phyloP scores from a whole-genome alignment of 2,113 vertebrate species.

The Halcyon senegalensis region DNA sequence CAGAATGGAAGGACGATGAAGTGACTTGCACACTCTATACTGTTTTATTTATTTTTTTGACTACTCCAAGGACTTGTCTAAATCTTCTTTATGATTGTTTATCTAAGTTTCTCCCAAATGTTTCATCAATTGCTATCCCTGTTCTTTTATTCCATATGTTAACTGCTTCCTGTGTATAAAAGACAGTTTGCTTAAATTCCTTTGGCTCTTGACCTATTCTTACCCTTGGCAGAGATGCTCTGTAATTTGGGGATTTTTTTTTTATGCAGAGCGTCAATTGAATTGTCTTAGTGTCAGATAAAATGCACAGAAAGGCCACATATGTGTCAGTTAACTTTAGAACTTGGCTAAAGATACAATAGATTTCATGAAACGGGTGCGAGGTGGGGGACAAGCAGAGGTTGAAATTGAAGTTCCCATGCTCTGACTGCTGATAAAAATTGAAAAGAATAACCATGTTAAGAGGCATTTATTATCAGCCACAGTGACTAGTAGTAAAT shows the following conservation, averaged over 20 bases:
- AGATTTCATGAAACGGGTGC: slow-evolving; percentile 20
- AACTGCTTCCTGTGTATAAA: slow-evolving; percentile 63
- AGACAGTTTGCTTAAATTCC: slow-evolving; percentile 64
- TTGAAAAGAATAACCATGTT: slow-evolving; percentile 23
- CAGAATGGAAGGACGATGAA: slow-evolving; percentile 48
- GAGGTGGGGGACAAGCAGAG: slow-evolving; percentile 12
- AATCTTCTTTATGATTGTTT: slow-evolving; percentile 66
- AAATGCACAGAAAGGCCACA: slow-evolving; percentile 56
- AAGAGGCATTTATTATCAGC: slow-evolving; percentile 34
- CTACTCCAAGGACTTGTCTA: slow-evolving; percentile 47
- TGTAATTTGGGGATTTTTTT: slow-evolving; percentile 27
- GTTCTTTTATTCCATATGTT: slow-evolving; percentile 64
- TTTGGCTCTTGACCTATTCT: slow-evolving; percentile 63
- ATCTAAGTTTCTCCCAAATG: slow-evolving; percentile 64
- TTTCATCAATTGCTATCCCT: slow-evolving; percentile 56
- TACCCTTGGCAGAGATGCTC: slow-evolving; percentile 55
- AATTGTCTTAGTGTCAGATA: slow-evolving; percentile 53
- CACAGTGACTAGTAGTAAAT: background rate
- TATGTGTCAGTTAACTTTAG: slow-evolving; percentile 46
- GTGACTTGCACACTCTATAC: slow-evolving; percentile 4
- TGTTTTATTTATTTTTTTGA: slow-evolving; percentile 60
- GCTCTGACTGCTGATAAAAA: slow-evolving; percentile 34
- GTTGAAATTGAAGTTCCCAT: slow-evolving; percentile 22
- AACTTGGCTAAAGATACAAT: slow-evolving; percentile 52
- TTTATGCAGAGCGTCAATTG: slow-evolving; percentile 1